A percentile compares a stretch with the other conserved stretches of the same genome.
phyloP scores from a whole-genome alignment of 2,888 invertebrate species.

The Busseola fusca region DNA sequence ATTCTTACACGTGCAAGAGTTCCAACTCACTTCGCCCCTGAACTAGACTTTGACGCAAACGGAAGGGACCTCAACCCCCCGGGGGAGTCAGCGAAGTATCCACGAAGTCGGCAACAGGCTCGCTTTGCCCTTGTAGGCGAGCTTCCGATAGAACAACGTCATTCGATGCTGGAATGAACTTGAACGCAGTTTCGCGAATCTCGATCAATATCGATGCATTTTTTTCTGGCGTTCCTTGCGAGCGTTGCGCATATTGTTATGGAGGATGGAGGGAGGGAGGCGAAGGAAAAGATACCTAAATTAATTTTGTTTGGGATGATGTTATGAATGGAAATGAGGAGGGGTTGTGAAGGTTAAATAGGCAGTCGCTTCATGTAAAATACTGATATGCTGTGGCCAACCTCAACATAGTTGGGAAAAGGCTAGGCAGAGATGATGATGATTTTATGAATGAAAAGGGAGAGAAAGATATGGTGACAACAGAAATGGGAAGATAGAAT shows the following conservation, averaged over 20 bases:
- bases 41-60: conserved; percentile 43
- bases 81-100: neutral
- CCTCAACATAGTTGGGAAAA: no score
- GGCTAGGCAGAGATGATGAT: no score
- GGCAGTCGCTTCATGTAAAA: no score
- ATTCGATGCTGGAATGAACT: conserved; percentile 6
- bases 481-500: neutral
- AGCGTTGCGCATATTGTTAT: neutral
- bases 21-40: conserved; percentile 24
- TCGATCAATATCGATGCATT: neutral
- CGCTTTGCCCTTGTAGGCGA: conserved; percentile 2
- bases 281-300: neutral
- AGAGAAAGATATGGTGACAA: conserved; percentile 2
- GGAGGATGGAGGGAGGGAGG: no score
- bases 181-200: conserved; percentile 14
- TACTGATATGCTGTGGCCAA: no score
- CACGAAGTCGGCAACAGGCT: conserved; percentile 9
- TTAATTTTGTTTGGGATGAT: neutral
- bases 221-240: no score
- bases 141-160: neutral
- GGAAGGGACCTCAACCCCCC: conserved; percentile 16
- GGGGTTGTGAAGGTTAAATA: no score
- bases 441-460: no score
- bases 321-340: neutral
- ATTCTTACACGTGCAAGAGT: conserved; percentile 28